Evolutionary conservation across 2,797 vertebrate species (phyloP).

Genomic region (Falco peregrinus): DNA sequence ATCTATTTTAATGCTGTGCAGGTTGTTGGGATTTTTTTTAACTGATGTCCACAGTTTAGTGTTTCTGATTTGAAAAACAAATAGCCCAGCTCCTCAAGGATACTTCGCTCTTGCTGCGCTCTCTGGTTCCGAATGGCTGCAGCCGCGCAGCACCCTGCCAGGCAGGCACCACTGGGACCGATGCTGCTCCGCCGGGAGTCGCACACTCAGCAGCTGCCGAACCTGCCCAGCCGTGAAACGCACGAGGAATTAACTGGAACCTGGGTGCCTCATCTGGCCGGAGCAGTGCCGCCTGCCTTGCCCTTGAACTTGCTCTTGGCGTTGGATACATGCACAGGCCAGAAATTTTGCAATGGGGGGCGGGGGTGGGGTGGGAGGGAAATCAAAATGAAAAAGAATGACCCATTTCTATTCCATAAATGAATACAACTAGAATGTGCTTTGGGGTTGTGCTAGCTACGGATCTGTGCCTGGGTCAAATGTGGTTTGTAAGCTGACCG

Average conservation of each 20-base stretch:
- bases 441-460: not conserved
- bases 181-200: not conserved
- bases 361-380: no score
- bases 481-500: not conserved
- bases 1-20: conserved; percentile 56
- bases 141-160: not conserved
- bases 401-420: not conserved
- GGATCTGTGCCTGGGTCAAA: not conserved
- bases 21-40: conserved; percentile 36
- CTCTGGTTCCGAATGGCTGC: not conserved
- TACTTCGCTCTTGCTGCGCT: not conserved
- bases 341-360: not conserved
- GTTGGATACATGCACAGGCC: not conserved
- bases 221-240: not conserved
- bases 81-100: not conserved
- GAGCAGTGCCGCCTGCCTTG: not conserved
- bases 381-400: not conserved
- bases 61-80: conserved; percentile 51
- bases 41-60: not conserved
- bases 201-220: not conserved
- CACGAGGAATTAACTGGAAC: not conserved
- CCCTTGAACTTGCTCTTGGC: not conserved
- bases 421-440: not conserved
- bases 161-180: not conserved
- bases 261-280: not conserved